These are phyloP conservation scores for Helicoverpa assulta DNA, from an alignment of 2,888 invertebrate genomes.

Conservation along the genomic window DNA sequence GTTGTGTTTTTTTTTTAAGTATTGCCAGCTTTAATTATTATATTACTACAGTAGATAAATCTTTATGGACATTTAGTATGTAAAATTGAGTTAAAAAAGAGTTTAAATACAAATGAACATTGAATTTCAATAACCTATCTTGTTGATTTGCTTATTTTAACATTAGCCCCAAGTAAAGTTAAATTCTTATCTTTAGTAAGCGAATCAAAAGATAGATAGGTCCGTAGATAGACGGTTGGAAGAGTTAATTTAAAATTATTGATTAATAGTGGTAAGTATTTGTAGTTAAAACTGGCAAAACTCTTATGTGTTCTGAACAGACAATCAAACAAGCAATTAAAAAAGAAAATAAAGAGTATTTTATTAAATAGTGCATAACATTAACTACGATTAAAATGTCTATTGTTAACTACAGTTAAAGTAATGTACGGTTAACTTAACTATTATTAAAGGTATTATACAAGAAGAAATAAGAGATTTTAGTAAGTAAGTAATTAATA, in stretches of 20 bases:
- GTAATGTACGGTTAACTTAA: conserved; percentile 6
- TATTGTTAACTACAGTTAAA: conserved; percentile 22
- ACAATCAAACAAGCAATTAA: conserved; percentile 42
- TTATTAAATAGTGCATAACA: conserved; percentile 51
- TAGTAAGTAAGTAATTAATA: neutral
- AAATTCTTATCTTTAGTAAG: no score
- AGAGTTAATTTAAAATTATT: no score
- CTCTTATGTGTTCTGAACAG: conserved; percentile 24
- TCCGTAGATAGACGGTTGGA: no score
- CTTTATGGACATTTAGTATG: no score
- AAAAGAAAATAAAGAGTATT: conserved; percentile 40
- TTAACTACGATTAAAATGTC: conserved; percentile 33
- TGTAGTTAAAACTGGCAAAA: conserved; percentile 38
- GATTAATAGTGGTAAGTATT: neutral
- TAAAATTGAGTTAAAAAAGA: no score
- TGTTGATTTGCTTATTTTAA: no score
- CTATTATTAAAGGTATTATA: neutral
- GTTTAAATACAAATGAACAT: no score
- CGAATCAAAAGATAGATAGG: neutral
- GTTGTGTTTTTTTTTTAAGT: conserved; percentile 10
- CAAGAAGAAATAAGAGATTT: neutral
- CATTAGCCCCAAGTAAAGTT: no score
- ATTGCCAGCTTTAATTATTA: conserved; percentile 42
- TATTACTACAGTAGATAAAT: no score
- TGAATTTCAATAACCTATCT: no score